Evolutionary conservation across 2,888 invertebrate genomes (phyloP), one percentile per base, ranked within the genome.

Genomic region (Eupithecia vulgata): DNA sequence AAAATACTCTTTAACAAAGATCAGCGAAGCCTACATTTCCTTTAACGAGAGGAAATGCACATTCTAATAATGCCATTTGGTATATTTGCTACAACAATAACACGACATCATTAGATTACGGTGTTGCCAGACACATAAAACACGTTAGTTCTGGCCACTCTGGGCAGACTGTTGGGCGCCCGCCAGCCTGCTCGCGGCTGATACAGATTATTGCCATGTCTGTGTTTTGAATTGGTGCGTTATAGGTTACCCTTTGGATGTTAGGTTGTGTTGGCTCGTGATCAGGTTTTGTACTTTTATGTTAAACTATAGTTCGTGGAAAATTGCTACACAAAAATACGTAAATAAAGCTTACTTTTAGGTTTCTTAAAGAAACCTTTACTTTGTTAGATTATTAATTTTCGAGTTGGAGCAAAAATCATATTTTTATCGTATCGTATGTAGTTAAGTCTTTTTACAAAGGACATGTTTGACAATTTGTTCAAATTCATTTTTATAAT

Each of bases 111-210:
- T 80, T 81, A 78, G 81, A 77, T 83, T 83, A 78, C 79, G 79
- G 84, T 85, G 83, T 82, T 82, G 84, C 85, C 84, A 88, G 87
- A 87, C 86, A 80, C 84, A 87, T 88, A 85, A 86, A 87, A 82
- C 78, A 79, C 68, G 74, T 79, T 80, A 78, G 81, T 81, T 82
- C 78, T 67, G 78, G 76, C 57, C 52, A 25, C 25, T 25, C 25
- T 57, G 78, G 73, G 76, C 78, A 82, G 79, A 71, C 68, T 76
- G 76, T 81, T 85, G 86, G 86, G 83, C 80, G 82, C 57, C 67
- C 79, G 87, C 87, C 87, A 87, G 83, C 76, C 80, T 71, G 72
- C 67, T 68, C 73, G 17, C 76, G 66, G 61, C 73, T 70, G 70
- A 70, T 70, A 67, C 62, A 15, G 57, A 68, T 71, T 74, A 79